These are phyloP conservation scores for Galerucella calmariensis DNA, from an alignment of 2,888 invertebrate species.

Conservation along the genomic window DNA sequence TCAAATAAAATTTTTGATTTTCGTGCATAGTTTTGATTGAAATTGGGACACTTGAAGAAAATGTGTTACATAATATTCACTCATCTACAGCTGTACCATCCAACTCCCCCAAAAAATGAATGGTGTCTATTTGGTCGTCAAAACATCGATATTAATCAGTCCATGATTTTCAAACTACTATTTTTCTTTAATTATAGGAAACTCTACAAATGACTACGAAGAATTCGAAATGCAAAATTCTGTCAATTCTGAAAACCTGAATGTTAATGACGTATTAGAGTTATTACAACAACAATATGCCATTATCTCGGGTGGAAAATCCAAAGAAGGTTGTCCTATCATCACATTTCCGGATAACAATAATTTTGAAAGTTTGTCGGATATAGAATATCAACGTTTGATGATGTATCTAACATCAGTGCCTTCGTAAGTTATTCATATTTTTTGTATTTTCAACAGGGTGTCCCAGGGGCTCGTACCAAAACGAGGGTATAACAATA, in stretches of 20 bases:
- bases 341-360: conserved; percentile 95
- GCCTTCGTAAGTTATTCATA: conserved; percentile 82
- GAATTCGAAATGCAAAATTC: conserved; percentile 61
- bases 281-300: conserved; percentile 89
- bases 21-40: too few species aligned
- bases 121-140: conserved; percentile 24
- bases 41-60: too few species aligned
- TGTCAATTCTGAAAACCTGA: conserved; percentile 66
- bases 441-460: neutral
- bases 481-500: neutral
- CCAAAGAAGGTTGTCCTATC: conserved; percentile 92
- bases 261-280: conserved; percentile 85
- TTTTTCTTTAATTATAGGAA: conserved; percentile 55
- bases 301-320: conserved; percentile 92
- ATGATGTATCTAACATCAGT: conserved; percentile 95
- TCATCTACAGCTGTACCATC: too few species aligned
- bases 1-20: too few species aligned
- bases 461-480: too few species aligned
- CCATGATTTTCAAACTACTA: neutral
- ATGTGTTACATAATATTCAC: too few species aligned
- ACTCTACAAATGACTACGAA: conserved; percentile 53
- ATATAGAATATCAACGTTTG: conserved; percentile 90
- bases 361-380: conserved; percentile 84
- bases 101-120: neutral
- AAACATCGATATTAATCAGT: neutral